These are phyloP conservation scores for Lutraria rhynchaena DNA, from an alignment of 1,140 invertebrate genomes.

Conservation along the genomic window DNA sequence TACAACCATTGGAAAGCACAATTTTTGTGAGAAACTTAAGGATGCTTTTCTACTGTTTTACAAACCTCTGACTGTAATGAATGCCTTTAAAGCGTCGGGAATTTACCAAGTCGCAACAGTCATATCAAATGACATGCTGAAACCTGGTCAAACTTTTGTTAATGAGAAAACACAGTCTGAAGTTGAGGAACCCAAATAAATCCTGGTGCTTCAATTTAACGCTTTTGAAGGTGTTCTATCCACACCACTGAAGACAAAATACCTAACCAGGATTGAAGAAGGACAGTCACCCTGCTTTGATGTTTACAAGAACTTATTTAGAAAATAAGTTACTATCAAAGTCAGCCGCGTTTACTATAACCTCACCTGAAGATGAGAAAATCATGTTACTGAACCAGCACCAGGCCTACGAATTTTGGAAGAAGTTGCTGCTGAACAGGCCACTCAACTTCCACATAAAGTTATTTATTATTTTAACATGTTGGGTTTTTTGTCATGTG, in stretches of 20 bases:
- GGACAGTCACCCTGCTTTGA: constrained; percentile 57
- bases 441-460: no score
- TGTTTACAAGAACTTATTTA: constrained; percentile 39
- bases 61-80: constrained; percentile 58
- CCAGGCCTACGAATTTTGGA: no score
- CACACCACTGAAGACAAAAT: constrained; percentile 37
- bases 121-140: constrained; percentile 28
- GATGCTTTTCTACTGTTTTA: constrained; percentile 59
- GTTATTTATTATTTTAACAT: no score
- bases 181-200: constrained; percentile 9
- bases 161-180: constrained; percentile 15
- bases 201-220: no score
- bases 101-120: constrained; percentile 50
- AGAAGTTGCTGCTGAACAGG: no score
- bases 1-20: constrained; percentile 42
- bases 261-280: constrained; percentile 9
- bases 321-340: no score
- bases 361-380: no score
- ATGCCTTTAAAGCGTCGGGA: constrained; percentile 48
- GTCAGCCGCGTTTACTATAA: no score
- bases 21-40: constrained; percentile 60
- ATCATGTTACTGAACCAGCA: no score
- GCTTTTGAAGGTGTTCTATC: constrained; percentile 30
- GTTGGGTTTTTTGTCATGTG: no score
- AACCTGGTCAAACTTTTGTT: constrained; percentile 24